These are phyloP conservation scores for Decapterus maruadsi DNA, from an alignment of 2,797 vertebrate genomes.

Conservation along the genomic window DNA sequence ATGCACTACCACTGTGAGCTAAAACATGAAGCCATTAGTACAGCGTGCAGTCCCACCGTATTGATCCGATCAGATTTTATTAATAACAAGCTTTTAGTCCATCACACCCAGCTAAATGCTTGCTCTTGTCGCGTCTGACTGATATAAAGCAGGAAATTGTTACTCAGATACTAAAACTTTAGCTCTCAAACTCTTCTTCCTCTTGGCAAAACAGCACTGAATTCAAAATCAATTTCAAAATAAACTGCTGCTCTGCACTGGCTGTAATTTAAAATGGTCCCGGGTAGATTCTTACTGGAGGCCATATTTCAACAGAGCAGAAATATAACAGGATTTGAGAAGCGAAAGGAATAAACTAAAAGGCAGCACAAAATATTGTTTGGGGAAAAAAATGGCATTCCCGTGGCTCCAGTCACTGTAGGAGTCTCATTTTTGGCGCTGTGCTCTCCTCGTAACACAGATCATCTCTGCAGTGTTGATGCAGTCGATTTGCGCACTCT, in stretches of 20 bases:
- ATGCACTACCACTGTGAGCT: conserved; percentile 4
- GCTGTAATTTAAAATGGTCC: conserved; percentile 12
- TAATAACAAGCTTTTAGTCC: conserved; percentile 19
- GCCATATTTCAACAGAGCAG: conserved; percentile 10
- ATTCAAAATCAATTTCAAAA: conserved; percentile 29
- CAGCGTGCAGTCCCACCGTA: conserved; percentile 2
- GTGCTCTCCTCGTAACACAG: neutral
- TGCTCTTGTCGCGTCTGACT: conserved; percentile 3
- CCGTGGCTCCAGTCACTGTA: neutral
- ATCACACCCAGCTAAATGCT: conserved; percentile 17
- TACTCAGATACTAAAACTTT: neutral
- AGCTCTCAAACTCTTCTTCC: neutral
- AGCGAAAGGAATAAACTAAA: neutral
- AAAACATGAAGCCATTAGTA: conserved; percentile 31
- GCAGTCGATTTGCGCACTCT: conserved; percentile 9
- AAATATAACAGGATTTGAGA: neutral
- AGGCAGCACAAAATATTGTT: neutral
- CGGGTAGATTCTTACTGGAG: conserved; percentile 1
- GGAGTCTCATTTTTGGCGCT: conserved; percentile 19
- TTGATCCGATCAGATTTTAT: conserved; percentile 39
- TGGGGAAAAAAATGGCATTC: neutral
- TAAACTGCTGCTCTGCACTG: conserved; percentile 15
- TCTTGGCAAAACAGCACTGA: conserved; percentile 12
- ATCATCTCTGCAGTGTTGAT: neutral
- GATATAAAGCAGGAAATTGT: conserved; percentile 15